Base-by-base conservation (phyloP, 2,797 vertebrate species). In the Coracias cyanogaster region DNA sequence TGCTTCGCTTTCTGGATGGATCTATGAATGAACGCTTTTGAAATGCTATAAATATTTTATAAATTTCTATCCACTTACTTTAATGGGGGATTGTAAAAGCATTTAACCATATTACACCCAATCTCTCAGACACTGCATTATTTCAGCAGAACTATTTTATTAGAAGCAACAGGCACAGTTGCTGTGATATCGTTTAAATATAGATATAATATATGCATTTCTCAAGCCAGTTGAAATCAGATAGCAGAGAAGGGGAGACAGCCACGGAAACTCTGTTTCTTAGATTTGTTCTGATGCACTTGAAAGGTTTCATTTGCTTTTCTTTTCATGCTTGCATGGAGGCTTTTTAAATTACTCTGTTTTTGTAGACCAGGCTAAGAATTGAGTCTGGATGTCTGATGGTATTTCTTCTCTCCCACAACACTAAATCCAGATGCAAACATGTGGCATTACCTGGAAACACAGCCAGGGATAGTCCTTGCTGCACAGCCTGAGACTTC, bases 31-130 rank as follows among this genome's bases (percentile, higher is more conserved):
- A 98, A 97, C 67, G 76, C 96, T 97, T 97, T 96, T 97, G 97
- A 97, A 97, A 97, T 80, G 96, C 96, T 96, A 97, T 98, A 97
- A 98, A 97, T 98, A 98, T 98, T 98, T 98, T 98, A 98, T 98
- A 97, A 96, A 98, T 98, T 98, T 97, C 96, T 96, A 98, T 98
- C 97, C 95, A 98, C 97, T 98, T 97, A 96, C 89, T 98, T 98
- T 98, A 98, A 98, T 98, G 96, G 97, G 90, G 94, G 96, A 97
- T 97, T 97, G 95, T 98, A 98, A 98, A 98, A 98, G 97, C 98
- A 97, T 98, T 98, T 98, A 98, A 97, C 97, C 97, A 95, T 97
- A 98, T 98, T 98, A 98, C 79, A 97, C 96, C 97, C 96, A 93
- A 78, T 97, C 95, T 97, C 95, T 97, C 94, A 95, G 93, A 91